Evolutionary conservation across 2,113 vertebrate genomes (phyloP).

Genomic region (Formicarius rufipectus): DNA sequence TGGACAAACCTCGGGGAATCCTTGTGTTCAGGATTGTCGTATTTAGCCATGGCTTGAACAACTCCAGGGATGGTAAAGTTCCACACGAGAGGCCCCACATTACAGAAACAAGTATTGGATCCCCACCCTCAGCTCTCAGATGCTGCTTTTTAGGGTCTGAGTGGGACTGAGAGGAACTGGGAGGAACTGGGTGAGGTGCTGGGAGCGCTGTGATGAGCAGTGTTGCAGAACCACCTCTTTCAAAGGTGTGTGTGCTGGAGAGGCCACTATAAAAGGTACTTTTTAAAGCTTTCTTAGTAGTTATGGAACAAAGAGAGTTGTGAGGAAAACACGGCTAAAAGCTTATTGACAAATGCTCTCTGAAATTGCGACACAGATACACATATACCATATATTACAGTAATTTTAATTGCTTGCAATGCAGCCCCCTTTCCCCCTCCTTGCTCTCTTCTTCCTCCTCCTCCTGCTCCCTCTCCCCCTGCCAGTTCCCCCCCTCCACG

Average conservation of each 20-base stretch:
- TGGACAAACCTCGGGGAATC: background rate
- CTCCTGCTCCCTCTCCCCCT: background rate
- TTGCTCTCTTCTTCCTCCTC: constrained; percentile 16
- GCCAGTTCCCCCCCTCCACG: background rate
- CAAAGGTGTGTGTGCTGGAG: background rate
- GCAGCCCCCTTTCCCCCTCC: constrained; percentile 47
- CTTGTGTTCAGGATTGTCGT: background rate
- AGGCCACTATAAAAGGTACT: background rate
- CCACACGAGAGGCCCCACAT: background rate
- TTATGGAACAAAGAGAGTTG: constrained; percentile 49
- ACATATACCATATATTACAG: background rate
- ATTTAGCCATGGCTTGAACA: background rate
- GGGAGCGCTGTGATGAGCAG: background rate
- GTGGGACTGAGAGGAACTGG: background rate
- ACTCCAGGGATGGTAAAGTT: accelerated
- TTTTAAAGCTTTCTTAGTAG: background rate
- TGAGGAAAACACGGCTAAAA: background rate
- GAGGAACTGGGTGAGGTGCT: background rate
- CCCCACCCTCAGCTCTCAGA: background rate
- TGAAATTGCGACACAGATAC: background rate
- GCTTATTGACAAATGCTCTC: constrained; percentile 28
- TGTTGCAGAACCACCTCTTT: background rate
- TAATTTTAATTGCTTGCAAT: constrained; percentile 75
- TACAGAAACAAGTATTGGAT: accelerated
- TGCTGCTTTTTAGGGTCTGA: background rate